Conservation (phyloP, 2,888 invertebrate species). For the Diarsia rubi region DNA sequence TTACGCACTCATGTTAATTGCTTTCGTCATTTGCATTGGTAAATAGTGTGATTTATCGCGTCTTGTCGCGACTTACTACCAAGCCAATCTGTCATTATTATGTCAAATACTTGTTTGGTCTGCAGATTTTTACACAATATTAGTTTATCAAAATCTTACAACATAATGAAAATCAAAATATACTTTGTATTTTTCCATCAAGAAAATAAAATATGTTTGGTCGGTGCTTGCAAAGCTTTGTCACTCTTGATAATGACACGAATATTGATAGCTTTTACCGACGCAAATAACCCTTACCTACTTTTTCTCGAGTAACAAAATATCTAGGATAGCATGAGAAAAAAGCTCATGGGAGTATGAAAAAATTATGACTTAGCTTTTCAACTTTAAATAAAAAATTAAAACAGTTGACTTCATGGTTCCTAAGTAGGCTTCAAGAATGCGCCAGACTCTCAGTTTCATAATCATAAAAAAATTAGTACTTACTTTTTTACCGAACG, state of each 20-base stretch:
- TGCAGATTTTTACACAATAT: not conserved
- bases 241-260: not conserved
- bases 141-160: not conserved
- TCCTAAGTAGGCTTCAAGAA: too few species aligned
- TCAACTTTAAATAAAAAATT: too few species aligned
- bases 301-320: not conserved
- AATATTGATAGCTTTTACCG: not conserved
- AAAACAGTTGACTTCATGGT: too few species aligned
- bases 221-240: not conserved
- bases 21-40: slow-evolving; percentile 25
- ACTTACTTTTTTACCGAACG: too few species aligned
- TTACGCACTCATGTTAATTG: slow-evolving; percentile 24
- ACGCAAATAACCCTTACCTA: not conserved
- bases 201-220: not conserved
- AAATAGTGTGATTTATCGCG: slow-evolving; percentile 43
- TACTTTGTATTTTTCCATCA: not conserved
- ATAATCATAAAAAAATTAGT: too few species aligned
- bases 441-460: too few species aligned
- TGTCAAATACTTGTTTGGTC: not conserved
- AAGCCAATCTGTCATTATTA: not conserved
- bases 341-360: too few species aligned
- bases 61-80: slow-evolving; percentile 11
- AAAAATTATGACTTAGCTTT: too few species aligned
- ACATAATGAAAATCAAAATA: not conserved
- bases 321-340: not conserved